These are phyloP conservation scores for Psittacula echo DNA, from an alignment of 2,797 vertebrate genomes.

Conservation along the genomic window DNA sequence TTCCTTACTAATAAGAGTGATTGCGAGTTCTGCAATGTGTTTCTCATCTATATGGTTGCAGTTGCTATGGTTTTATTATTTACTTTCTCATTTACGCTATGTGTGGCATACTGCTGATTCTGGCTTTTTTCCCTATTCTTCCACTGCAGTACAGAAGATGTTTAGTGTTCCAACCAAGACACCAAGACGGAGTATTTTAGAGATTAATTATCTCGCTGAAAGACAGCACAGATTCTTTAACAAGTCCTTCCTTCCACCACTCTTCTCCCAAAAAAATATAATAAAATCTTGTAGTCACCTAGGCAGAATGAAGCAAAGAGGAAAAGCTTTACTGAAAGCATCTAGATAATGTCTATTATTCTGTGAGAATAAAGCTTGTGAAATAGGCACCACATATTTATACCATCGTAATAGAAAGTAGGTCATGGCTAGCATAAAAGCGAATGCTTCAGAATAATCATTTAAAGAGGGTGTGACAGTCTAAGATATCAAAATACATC, in stretches of 20 bases:
- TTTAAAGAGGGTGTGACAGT: background rate
- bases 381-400: conserved; percentile 2
- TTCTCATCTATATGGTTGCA: background rate
- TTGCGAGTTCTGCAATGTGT: background rate
- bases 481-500: conserved; percentile 10
- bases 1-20: background rate
- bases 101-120: background rate
- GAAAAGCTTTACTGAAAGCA: conserved; percentile 4
- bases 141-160: background rate
- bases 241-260: background rate
- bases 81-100: background rate
- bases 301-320: background rate
- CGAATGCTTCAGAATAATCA: conserved; percentile 1
- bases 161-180: background rate
- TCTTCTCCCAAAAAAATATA: background rate
- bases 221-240: background rate
- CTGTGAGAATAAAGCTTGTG: background rate
- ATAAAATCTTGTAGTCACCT: background rate
- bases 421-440: conserved; percentile 7
- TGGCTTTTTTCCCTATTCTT: background rate
- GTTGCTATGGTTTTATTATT: background rate
- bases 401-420: conserved; percentile 30
- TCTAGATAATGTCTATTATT: background rate
- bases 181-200: background rate
- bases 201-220: background rate